Conservation (phyloP, 2,797 vertebrate genomes). For the Cichlasoma orientale region DNA sequence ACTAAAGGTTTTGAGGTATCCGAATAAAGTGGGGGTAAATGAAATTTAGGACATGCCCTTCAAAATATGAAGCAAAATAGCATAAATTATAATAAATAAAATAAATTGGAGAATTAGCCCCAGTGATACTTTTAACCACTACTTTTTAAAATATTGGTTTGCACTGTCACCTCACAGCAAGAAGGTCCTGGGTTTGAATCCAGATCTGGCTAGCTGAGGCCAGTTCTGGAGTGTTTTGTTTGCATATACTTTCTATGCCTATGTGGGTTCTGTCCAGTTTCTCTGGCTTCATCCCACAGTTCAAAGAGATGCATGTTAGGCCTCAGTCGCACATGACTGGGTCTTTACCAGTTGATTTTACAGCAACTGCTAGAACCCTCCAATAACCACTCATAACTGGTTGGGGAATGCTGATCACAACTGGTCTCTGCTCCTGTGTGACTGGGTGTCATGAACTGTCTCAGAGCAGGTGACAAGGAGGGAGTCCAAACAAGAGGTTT, state of each 20-base stretch:
- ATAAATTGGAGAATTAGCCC: too few relatives aligned
- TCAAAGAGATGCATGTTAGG: neutral
- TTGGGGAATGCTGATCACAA: neutral
- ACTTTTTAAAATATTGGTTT: neutral
- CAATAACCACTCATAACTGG: neutral
- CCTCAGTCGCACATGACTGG: neutral
- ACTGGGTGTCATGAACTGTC: too few relatives aligned
- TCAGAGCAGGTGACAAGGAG: too few relatives aligned
- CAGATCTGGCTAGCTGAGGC: accelerated
- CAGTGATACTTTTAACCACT: neutral
- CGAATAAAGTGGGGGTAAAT: neutral
- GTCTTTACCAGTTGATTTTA: too few relatives aligned
- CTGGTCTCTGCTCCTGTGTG: too few relatives aligned
- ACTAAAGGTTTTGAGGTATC: neutral
- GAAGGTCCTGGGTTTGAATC: neutral
- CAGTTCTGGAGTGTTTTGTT: neutral
- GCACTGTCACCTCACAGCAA: neutral
- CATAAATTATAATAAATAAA: neutral
- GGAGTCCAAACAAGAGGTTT: too few relatives aligned
- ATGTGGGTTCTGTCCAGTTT: neutral
- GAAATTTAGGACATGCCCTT: neutral
- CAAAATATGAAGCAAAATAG: accelerated
- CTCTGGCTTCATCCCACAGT: neutral
- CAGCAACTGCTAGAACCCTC: too few relatives aligned
- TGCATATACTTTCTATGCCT: neutral